Conservation (phyloP, 2,113 vertebrate species). For the Colistium nudipinnis region DNA sequence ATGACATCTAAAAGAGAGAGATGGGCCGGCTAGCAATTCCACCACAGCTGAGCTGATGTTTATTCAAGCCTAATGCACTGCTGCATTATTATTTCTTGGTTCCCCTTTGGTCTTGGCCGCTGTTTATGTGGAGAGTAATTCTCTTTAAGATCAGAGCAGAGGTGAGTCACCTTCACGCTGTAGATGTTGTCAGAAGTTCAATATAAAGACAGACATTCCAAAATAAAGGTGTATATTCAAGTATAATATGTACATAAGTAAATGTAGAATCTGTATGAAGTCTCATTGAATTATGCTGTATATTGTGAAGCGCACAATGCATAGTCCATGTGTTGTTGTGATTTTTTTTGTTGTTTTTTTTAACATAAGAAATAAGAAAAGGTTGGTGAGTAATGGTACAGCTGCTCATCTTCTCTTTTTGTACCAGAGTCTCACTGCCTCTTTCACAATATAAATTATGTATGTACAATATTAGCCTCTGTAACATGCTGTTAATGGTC, state of each 20-base stretch:
- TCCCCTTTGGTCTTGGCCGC: constrained; percentile 37
- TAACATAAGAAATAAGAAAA: constrained; percentile 44
- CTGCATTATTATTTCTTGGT: constrained; percentile 54
- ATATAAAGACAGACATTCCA: constrained; percentile 58
- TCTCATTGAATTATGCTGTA: constrained; percentile 55
- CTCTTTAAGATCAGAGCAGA: constrained; percentile 45
- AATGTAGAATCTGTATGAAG: constrained; percentile 49
- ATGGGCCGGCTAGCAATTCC: constrained; percentile 17
- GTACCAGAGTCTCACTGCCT: constrained; percentile 29
- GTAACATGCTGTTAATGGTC: constrained; percentile 44
- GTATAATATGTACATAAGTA: constrained; percentile 64
- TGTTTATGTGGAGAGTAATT: constrained; percentile 51
- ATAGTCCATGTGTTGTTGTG: constrained; percentile 37
- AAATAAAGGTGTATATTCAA: constrained; percentile 38
- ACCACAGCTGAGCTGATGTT: constrained; percentile 52
- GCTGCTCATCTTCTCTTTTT: constrained; percentile 52
- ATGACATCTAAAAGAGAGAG: constrained; percentile 51
- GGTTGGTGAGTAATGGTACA: constrained; percentile 26
- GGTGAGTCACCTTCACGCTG: constrained; percentile 45
- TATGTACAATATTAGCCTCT: constrained; percentile 53
- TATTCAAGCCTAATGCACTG: constrained; percentile 41
- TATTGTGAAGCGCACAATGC: constrained; percentile 32
- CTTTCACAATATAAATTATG: constrained; percentile 44
- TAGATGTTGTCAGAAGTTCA: constrained; percentile 14
- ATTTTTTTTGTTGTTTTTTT: constrained; percentile 56